Evolutionary conservation across 2,888 invertebrate genomes (phyloP).

Genomic region (Gymnocheta viridis): DNA sequence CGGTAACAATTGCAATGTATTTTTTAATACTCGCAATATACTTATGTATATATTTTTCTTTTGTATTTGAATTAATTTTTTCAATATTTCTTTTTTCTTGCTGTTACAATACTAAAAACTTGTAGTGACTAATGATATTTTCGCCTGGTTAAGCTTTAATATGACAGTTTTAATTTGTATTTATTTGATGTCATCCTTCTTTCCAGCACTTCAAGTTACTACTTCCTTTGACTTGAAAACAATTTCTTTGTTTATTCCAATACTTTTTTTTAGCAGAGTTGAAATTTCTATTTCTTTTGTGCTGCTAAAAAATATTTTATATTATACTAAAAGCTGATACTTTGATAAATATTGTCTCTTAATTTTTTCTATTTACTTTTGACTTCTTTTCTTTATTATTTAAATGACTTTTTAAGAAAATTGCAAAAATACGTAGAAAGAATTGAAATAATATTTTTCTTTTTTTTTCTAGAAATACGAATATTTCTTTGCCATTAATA

Average conservation of each 20-base stretch:
- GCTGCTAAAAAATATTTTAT: background rate
- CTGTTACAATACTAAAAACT: background rate
- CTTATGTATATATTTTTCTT: background rate
- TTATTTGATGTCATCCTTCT: background rate
- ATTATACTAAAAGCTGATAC: background rate
- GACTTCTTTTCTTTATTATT: background rate
- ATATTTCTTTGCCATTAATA: background rate
- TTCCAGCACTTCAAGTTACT: background rate
- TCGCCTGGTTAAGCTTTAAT: slow-evolving; percentile 61
- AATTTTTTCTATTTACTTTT: background rate
- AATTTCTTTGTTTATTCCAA: background rate
- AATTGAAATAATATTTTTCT: background rate
- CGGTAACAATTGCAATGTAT: background rate
- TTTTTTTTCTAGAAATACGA: no score
- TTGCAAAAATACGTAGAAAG: background rate
- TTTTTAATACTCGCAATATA: background rate
- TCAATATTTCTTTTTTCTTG: background rate
- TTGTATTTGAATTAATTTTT: slow-evolving; percentile 42
- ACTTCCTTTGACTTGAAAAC: slow-evolving; percentile 11
- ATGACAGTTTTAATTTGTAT: slow-evolving; percentile 31
- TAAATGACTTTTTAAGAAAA: background rate
- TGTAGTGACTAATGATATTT: slow-evolving; percentile 64
- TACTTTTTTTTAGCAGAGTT: background rate
- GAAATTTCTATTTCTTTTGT: background rate
- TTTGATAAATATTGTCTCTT: background rate